Evolutionary conservation across 2,113 vertebrate genomes (phyloP).

Genomic region (Pomatostomus ruficeps): DNA sequence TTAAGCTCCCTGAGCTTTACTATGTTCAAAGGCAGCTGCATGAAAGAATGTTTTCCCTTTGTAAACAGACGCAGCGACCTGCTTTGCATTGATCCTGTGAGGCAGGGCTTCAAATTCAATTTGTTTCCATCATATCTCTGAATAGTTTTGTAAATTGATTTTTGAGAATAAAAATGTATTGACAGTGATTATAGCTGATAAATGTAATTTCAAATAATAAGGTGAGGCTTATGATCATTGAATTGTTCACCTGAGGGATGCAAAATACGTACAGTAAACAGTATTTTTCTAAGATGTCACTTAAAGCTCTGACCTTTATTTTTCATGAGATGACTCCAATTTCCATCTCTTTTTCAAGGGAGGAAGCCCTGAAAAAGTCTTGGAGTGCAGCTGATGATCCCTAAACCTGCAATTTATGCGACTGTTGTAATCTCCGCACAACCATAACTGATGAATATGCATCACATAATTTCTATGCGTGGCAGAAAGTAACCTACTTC

Average conservation of each 20-base stretch:
- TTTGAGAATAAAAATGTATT: constrained; percentile 10
- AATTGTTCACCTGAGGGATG: background rate
- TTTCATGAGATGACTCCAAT: background rate
- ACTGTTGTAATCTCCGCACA: background rate
- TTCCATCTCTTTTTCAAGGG: background rate
- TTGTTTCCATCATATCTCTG: background rate
- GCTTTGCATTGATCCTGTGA: background rate
- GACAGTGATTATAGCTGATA: background rate
- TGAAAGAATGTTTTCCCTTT: background rate
- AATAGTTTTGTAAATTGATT: background rate
- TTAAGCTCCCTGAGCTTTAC: background rate
- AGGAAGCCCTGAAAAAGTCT: constrained; percentile 14
- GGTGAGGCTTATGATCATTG: background rate
- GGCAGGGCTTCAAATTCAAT: background rate
- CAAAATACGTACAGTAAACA: background rate
- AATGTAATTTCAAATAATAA: background rate
- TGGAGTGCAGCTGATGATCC: background rate
- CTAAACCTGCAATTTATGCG: constrained; percentile 40
- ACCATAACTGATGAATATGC: constrained; percentile 45
- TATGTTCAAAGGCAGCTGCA: background rate
- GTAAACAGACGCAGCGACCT: constrained; percentile 10
- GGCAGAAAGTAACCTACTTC: constrained; percentile 48
- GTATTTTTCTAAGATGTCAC: background rate
- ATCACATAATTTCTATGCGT: constrained; percentile 27
- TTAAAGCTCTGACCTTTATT: background rate